Evolutionary conservation across 2,113 vertebrate species (phyloP).

Genomic region (Serilophus lunatus): DNA sequence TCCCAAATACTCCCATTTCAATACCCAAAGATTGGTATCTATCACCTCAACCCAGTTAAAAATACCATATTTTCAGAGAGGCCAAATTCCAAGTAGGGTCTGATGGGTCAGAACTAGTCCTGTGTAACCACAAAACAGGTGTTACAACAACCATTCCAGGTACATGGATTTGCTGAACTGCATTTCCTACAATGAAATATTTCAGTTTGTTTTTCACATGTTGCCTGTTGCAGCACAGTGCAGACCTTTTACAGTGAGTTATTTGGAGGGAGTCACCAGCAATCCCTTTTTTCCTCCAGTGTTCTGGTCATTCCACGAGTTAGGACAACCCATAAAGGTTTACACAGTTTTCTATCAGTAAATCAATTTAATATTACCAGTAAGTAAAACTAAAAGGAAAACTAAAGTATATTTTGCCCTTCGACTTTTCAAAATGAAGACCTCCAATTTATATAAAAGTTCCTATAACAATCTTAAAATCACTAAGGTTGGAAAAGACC

Average conservation of each 20-base stretch:
- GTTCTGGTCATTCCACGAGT: background rate
- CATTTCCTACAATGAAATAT: background rate
- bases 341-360: background rate
- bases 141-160: background rate
- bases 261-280: background rate
- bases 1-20: background rate
- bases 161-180: background rate
- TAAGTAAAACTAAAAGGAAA: background rate
- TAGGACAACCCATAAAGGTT: no score
- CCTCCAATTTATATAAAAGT: background rate
- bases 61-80: background rate
- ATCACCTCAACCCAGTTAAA: background rate
- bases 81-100: background rate
- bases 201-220: background rate
- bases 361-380: background rate
- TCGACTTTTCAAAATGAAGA: background rate
- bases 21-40: background rate
- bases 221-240: background rate
- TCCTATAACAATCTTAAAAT: background rate
- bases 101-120: background rate
- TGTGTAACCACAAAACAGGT: background rate
- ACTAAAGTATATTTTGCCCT: background rate
- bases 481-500: background rate
- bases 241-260: background rate
- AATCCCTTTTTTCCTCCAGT: background rate